Percentiles rank a stretch among this genome's conserved stretches.
Conservation (phyloP, 2,113 vertebrate genomes). For the Eudorcas thomsonii region DNA sequence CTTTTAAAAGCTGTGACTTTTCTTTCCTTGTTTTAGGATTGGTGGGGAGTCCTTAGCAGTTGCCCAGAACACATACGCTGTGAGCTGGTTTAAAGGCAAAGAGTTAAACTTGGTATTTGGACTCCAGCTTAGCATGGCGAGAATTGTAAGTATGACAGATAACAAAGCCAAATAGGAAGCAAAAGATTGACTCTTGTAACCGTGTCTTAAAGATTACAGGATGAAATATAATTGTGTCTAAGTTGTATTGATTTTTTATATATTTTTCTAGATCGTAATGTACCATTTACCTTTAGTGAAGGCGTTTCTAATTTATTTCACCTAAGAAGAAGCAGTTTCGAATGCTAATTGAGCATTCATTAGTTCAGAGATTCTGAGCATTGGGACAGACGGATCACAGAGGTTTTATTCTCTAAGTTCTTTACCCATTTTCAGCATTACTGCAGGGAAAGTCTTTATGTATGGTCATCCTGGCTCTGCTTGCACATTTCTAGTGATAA, state of each 20-base stretch:
- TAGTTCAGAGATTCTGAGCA: background rate
- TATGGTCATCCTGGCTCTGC: background rate
- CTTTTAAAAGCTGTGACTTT: background rate
- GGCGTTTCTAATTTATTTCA: background rate
- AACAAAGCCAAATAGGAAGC: background rate
- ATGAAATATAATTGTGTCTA: background rate
- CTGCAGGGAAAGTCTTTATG: background rate
- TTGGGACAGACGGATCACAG: background rate
- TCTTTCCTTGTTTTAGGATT: conserved; percentile 81
- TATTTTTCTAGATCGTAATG: background rate
- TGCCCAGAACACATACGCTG: conserved; percentile 97
- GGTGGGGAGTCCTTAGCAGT: conserved; percentile 98
- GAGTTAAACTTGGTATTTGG: conserved; percentile 98
- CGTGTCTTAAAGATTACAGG: background rate
- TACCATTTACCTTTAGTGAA: background rate
- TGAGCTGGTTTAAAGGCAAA: conserved; percentile 99
- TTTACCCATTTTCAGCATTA: background rate
- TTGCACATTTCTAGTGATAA: background rate
- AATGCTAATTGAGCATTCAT: background rate
- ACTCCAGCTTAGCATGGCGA: conserved; percentile 97
- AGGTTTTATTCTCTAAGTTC: background rate
- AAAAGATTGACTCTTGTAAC: background rate
- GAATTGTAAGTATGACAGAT: conserved; percentile 87
- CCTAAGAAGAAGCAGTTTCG: background rate
- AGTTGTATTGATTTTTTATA: background rate